A percentile compares a stretch with the other conserved stretches of the same genome.
These are phyloP conservation scores for Notechis scutatus DNA, from an alignment of 2,113 vertebrate genomes.

Conservation along the genomic window DNA sequence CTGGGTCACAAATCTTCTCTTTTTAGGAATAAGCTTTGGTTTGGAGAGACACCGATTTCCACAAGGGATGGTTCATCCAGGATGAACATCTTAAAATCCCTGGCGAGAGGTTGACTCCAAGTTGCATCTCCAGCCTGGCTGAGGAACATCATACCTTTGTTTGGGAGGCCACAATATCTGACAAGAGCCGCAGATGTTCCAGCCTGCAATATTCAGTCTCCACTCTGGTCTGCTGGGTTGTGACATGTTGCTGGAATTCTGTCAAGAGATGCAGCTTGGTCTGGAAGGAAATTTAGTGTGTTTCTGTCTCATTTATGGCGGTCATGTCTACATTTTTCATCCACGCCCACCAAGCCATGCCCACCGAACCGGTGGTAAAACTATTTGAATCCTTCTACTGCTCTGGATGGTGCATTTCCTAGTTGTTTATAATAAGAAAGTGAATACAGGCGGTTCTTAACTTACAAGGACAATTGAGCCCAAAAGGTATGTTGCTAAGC, in stretches of 20 bases:
- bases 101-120: background rate
- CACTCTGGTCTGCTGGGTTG: slow-evolving; percentile 66
- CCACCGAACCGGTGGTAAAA: too few species aligned
- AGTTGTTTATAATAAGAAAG: background rate
- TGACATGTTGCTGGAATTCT: slow-evolving; percentile 69
- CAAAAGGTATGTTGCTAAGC: background rate
- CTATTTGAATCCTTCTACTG: too few species aligned
- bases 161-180: slow-evolving; percentile 67
- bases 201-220: slow-evolving; percentile 68
- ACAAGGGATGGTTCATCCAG: background rate
- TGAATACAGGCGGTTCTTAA: background rate
- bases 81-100: background rate
- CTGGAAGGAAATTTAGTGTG: slow-evolving; percentile 58
- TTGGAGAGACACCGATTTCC: background rate
- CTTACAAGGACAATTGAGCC: background rate
- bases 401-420: background rate
- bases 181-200: slow-evolving; percentile 69
- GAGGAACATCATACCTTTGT: slow-evolving; percentile 70
- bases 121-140: background rate
- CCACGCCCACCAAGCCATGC: too few species aligned
- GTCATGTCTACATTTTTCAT: background rate
- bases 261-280: slow-evolving; percentile 55
- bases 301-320: background rate
- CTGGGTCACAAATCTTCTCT: background rate
- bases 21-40: background rate